Percentiles rank a stretch among this genome's conserved stretches.
Conservation (phyloP, 2,113 vertebrate species). For the Mirza zaza region DNA sequence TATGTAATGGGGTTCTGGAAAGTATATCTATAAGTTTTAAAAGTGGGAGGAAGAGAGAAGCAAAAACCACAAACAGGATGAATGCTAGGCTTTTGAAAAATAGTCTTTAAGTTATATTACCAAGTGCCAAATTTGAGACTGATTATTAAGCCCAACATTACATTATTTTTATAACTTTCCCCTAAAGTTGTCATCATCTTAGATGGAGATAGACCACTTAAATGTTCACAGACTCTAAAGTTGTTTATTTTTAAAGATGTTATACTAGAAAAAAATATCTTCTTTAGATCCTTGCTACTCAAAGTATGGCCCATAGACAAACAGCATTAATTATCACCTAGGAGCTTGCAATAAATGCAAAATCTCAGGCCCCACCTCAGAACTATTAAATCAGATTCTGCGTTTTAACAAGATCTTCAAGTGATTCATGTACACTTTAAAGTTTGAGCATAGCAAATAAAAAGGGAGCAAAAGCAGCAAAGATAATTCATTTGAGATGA, state of each 20-base stretch:
- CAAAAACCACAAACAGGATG: background rate
- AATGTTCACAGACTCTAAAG: background rate
- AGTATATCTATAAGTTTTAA: constrained; percentile 11
- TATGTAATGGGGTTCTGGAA: background rate
- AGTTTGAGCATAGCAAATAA: background rate
- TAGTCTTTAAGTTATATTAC: constrained; percentile 19
- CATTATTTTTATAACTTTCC: constrained; percentile 15
- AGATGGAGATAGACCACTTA: background rate
- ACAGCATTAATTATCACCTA: background rate
- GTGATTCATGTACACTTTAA: background rate
- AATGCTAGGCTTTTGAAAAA: background rate
- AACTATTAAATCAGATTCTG: background rate
- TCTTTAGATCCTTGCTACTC: background rate
- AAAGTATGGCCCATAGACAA: background rate
- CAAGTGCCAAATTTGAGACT: background rate
- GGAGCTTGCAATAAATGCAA: background rate
- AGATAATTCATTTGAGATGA: background rate
- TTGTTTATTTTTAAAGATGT: background rate
- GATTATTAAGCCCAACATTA: background rate
- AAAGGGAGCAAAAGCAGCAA: background rate
- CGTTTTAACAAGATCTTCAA: background rate
- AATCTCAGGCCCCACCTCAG: background rate
- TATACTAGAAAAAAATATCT: background rate
- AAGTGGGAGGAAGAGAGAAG: background rate
- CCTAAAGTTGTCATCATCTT: background rate